Conservation (phyloP, 2,888 invertebrate species). For the Cataglyphis livida region DNA sequence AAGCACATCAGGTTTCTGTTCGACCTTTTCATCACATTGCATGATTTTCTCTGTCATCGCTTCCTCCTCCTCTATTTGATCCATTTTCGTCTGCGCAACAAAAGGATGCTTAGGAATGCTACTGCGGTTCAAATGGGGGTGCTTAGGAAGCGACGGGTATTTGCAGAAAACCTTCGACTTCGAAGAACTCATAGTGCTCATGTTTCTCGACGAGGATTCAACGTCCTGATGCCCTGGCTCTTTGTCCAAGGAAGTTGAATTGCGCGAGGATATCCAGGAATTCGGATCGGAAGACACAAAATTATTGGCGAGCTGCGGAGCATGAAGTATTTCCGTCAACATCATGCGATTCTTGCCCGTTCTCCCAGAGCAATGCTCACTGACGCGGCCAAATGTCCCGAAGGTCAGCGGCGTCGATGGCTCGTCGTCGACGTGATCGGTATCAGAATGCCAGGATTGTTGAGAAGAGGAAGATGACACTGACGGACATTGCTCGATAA, state of each 20-base stretch:
- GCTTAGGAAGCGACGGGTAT: conserved; percentile 32
- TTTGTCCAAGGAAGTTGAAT: conserved; percentile 44
- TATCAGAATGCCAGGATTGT: not conserved
- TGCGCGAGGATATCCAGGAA: not conserved
- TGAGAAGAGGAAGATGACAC: conserved; percentile 64
- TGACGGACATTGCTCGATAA: conserved; percentile 75
- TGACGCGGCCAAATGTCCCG: conserved; percentile 3
- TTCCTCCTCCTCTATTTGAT: not conserved
- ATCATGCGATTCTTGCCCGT: conserved; percentile 42
- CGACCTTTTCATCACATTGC: not conserved
- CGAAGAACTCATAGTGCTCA: not conserved
- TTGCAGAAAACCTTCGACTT: not conserved
- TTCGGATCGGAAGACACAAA: conserved; percentile 68
- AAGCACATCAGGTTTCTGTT: conserved; percentile 63
- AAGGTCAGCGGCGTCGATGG: not conserved
- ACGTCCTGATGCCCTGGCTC: conserved; percentile 31
- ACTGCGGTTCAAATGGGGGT: conserved; percentile 44
- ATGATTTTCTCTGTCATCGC: not conserved
- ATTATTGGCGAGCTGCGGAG: conserved; percentile 70
- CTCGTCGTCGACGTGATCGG: conserved; percentile 30
- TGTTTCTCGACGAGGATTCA: not conserved
- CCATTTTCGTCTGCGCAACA: conserved; percentile 61
- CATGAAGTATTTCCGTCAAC: conserved; percentile 67
- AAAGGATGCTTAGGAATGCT: conserved; percentile 71
- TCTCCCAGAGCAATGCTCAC: not conserved